Conservation (phyloP, 2,113 vertebrate species). For the Solea senegalensis region DNA sequence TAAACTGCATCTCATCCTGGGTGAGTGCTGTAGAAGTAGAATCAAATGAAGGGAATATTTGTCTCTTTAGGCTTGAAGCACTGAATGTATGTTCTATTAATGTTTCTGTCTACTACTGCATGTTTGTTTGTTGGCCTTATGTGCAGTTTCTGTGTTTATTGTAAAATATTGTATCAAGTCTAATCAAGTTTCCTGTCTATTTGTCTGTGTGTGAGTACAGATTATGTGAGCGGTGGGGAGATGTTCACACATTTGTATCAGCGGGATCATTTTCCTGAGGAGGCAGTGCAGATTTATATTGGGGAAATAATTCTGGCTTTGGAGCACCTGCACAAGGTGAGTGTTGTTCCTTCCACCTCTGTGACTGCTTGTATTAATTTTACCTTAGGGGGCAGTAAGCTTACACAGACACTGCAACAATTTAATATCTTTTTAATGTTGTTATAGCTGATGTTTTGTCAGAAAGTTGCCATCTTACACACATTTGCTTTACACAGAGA, state of each 20-base stretch:
- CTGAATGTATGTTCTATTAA: conserved; percentile 27
- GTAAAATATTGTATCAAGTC: conserved; percentile 10
- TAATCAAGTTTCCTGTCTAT: conserved; percentile 43
- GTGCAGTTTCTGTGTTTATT: conserved; percentile 15
- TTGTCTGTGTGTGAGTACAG: conserved; percentile 72
- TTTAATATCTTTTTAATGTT: not conserved
- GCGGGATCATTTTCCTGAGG: conserved; percentile 90
- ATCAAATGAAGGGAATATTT: not conserved
- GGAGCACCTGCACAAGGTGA: conserved; percentile 92
- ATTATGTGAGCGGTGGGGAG: conserved; percentile 93
- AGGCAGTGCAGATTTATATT: conserved; percentile 89
- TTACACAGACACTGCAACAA: not conserved
- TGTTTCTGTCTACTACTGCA: conserved; percentile 15
- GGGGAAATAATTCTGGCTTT: conserved; percentile 91
- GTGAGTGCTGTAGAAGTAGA: conserved; percentile 69
- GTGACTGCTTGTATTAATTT: not conserved
- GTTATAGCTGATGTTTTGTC: not conserved
- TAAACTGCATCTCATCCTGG: conserved; percentile 92
- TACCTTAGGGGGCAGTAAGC: not conserved
- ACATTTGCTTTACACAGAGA: not conserved
- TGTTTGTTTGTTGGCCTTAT: conserved; percentile 17
- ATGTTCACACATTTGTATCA: conserved; percentile 95
- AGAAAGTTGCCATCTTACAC: not conserved
- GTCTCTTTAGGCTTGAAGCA: conserved; percentile 7
- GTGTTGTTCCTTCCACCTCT: conserved; percentile 12